Evolutionary conservation across 2,888 invertebrate genomes (phyloP).

Genomic region (Epistrophe grossulariae): DNA sequence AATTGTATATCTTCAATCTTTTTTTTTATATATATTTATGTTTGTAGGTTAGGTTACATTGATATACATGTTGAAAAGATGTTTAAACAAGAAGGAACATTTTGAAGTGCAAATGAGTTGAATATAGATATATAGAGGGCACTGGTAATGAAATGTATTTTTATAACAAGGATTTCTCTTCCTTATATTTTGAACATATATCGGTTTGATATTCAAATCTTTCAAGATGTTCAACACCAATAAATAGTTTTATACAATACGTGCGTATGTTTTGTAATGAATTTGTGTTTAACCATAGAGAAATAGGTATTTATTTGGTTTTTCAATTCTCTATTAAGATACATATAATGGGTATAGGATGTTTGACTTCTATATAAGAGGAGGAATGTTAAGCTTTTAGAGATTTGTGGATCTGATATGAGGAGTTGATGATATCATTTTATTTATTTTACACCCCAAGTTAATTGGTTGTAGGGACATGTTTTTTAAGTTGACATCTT

Average conservation of each 20-base stretch:
- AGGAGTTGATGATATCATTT: too few relatives aligned
- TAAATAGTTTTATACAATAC: neutral
- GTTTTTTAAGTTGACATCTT: too few relatives aligned
- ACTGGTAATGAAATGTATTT: neutral
- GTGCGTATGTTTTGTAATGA: constrained; percentile 19
- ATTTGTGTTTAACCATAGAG: neutral
- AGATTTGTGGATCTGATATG: too few relatives aligned
- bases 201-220: constrained; percentile 24
- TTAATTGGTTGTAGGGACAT: too few relatives aligned
- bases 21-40: too few relatives aligned
- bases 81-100: constrained; percentile 1
- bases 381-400: neutral
- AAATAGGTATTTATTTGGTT: neutral
- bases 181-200: neutral
- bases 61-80: neutral
- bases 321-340: neutral
- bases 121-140: neutral
- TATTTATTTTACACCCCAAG: too few relatives aligned
- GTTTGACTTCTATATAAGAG: neutral
- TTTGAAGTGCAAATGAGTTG: constrained; percentile 2
- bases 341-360: neutral
- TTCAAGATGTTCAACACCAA: constrained; percentile 30
- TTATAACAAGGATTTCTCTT: neutral
- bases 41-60: too few relatives aligned
- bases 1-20: constrained; percentile 31